These are phyloP conservation scores for Helleia helle DNA, from an alignment of 2,888 invertebrate genomes.

Conservation along the genomic window DNA sequence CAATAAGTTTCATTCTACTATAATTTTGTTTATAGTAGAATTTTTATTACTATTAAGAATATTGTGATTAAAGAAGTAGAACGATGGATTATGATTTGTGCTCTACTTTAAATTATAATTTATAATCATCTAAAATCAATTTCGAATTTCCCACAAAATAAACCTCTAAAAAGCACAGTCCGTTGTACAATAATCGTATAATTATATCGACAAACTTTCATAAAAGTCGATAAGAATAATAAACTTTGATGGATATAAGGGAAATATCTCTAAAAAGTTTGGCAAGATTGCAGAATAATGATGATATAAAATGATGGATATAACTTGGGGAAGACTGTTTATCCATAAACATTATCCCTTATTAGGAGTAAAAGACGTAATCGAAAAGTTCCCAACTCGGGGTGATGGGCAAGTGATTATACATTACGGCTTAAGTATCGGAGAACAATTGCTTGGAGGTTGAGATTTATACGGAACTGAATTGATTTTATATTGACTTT, in stretches of 20 bases:
- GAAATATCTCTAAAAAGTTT: slow-evolving; percentile 7
- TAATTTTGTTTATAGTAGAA: too few relatives aligned
- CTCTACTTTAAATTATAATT: too few relatives aligned
- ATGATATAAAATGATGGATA: slow-evolving; percentile 11
- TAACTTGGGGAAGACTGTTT: slow-evolving; percentile 9
- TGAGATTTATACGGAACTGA: too few relatives aligned
- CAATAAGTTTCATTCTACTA: too few relatives aligned
- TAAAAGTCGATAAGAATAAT: slow-evolving; percentile 4
- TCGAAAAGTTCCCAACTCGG: not conserved
- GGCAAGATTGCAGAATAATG: slow-evolving; percentile 11
- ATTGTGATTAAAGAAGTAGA: too few relatives aligned
- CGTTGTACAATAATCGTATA: not conserved
- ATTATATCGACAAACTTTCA: slow-evolving; percentile 1
- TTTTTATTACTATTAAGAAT: too few relatives aligned
- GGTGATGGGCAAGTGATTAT: slow-evolving; percentile 13
- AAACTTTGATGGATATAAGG: slow-evolving; percentile 6
- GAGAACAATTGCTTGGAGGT: too few relatives aligned
- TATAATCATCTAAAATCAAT: too few relatives aligned
- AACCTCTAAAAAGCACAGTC: not conserved
- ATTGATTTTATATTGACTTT: too few relatives aligned
- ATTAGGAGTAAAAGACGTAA: slow-evolving; percentile 3
- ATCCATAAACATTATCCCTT: slow-evolving; percentile 8
- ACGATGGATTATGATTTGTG: too few relatives aligned
- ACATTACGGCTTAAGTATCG: not conserved
- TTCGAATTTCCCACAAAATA: too few relatives aligned